These are phyloP conservation scores for Harpalus rufipes DNA, from an alignment of 2,888 invertebrate species.

Conservation along the genomic window DNA sequence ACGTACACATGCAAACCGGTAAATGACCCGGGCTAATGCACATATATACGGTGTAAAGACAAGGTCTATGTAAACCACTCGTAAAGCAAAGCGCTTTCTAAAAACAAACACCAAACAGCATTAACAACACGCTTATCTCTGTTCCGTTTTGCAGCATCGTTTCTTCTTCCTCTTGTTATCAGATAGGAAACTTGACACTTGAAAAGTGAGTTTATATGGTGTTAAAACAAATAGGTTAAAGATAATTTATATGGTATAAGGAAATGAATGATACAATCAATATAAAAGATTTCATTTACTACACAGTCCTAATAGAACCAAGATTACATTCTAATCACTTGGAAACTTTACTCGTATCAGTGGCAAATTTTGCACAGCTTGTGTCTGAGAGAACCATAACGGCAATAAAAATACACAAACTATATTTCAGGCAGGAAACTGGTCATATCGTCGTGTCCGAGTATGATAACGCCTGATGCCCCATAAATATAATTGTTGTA, in stretches of 20 bases:
- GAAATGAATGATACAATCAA: background rate
- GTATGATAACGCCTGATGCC: no score
- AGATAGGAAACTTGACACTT: background rate
- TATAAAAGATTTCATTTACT: background rate
- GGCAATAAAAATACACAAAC: no score
- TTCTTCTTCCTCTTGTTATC: background rate
- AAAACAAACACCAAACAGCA: slow-evolving; percentile 14
- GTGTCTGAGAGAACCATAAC: no score
- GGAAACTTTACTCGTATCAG: no score
- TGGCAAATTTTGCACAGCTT: no score
- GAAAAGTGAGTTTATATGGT: background rate
- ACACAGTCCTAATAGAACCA: no score
- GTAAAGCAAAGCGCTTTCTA: slow-evolving; percentile 28
- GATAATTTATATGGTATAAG: background rate
- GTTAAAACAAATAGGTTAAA: background rate
- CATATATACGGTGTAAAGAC: background rate
- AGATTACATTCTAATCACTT: no score
- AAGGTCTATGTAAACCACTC: slow-evolving; percentile 24
- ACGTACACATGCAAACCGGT: background rate
- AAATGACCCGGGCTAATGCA: slow-evolving; percentile 8
- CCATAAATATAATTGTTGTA: no score
- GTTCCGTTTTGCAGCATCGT: background rate
- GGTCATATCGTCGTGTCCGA: no score
- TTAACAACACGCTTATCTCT: background rate
- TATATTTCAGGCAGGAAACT: no score